Conservation (phyloP, 2,797 vertebrate species). For the Intellagama lesueurii region DNA sequence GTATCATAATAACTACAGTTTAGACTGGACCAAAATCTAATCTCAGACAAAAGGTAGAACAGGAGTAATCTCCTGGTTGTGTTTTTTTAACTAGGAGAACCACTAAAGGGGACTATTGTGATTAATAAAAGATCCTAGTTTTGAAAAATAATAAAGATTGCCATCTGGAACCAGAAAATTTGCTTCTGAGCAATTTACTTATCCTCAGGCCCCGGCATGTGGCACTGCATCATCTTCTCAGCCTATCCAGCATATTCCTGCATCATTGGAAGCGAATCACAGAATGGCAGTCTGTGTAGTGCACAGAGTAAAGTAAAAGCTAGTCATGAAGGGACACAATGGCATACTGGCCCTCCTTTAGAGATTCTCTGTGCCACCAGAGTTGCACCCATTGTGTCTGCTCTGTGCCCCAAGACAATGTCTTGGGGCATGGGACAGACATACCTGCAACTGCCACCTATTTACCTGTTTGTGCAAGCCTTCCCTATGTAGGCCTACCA, state of each 20-base stretch:
- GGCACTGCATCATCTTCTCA: neutral
- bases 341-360: neutral
- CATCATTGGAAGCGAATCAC: neutral
- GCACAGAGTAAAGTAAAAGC: too few species aligned
- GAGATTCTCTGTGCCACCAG: neutral
- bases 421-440: neutral
- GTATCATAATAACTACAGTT: neutral
- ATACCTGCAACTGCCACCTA: too few species aligned
- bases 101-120: neutral
- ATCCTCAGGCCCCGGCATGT: neutral
- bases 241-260: neutral
- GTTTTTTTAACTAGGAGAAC: neutral
- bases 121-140: neutral
- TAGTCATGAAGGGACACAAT: neutral
- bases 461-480: too few species aligned
- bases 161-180: neutral
- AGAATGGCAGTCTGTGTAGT: neutral
- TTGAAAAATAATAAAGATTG: neutral
- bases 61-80: neutral
- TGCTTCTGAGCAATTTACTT: neutral
- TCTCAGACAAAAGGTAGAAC: conserved; percentile 15
- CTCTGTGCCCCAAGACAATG: neutral
- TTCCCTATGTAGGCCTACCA: too few species aligned
- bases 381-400: neutral
- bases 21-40: neutral